Conservation (phyloP, 1,140 invertebrate species). For the Wasmannia auropunctata region DNA sequence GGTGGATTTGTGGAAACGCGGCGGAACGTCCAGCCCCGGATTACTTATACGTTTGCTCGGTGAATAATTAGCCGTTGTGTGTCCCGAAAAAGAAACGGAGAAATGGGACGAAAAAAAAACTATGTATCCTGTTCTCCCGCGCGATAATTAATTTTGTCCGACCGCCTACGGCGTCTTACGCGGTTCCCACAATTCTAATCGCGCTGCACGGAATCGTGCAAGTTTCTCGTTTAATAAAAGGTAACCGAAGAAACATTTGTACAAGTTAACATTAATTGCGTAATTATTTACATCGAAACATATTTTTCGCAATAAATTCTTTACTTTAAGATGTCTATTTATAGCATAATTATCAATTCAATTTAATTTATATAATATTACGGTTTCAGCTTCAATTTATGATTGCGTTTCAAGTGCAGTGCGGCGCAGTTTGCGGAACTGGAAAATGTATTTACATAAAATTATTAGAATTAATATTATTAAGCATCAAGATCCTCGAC, state of each 20-base stretch:
- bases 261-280: not conserved
- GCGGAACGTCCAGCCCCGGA: not conserved
- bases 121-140: not conserved
- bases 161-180: not conserved
- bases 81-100: not conserved
- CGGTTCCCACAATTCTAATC: not conserved
- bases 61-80: conserved; percentile 45
- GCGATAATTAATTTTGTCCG: conserved; percentile 35
- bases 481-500: too few relatives aligned
- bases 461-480: too few relatives aligned
- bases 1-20: conserved; percentile 20
- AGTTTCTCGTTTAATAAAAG: not conserved
- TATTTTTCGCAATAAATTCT: too few relatives aligned
- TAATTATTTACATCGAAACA: not conserved
- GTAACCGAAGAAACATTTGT: not conserved
- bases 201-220: not conserved
- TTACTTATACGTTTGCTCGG: conserved; percentile 24
- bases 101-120: not conserved
- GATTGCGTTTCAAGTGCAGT: too few relatives aligned
- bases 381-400: too few relatives aligned
- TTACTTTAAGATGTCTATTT: too few relatives aligned
- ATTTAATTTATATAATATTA: too few relatives aligned
- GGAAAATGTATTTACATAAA: too few relatives aligned
- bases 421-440: too few relatives aligned
- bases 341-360: too few relatives aligned